Evolutionary conservation across 1,140 invertebrate species (phyloP).

Genomic region (Drosophila pandora): DNA sequence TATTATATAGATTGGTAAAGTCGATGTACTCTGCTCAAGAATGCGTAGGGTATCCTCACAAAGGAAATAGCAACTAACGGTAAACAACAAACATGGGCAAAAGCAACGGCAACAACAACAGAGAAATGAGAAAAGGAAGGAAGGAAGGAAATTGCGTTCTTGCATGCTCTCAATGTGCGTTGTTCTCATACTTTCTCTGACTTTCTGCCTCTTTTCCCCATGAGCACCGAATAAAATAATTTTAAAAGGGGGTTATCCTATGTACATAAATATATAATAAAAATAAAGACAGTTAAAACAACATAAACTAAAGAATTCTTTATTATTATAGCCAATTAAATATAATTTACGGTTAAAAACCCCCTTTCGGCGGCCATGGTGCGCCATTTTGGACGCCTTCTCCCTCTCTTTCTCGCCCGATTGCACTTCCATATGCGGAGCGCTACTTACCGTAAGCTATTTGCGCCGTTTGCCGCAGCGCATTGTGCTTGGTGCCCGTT

Average conservation of each 20-base stretch:
- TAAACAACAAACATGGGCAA: conserved; percentile 31
- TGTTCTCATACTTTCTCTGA: not conserved
- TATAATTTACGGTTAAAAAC: too few relatives aligned
- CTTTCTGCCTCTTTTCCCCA: not conserved
- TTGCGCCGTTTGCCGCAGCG: conserved; percentile 90
- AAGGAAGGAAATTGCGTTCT: conserved; percentile 56
- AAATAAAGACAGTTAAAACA: too few relatives aligned
- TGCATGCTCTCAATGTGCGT: conserved; percentile 36
- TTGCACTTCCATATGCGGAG: conserved; percentile 21
- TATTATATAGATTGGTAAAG: not conserved
- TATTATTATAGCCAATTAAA: too few relatives aligned
- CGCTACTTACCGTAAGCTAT: conserved; percentile 89
- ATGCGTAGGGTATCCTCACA: conserved; percentile 43
- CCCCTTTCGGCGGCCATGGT: too few relatives aligned
- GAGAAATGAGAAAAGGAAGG: conserved; percentile 11
- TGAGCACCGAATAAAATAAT: not conserved
- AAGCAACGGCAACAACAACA: conserved; percentile 11
- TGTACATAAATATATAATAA: too few relatives aligned
- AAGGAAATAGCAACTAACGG: conserved; percentile 39
- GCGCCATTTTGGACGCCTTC: not conserved
- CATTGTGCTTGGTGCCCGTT: conserved; percentile 88
- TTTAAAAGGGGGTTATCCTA: not conserved
- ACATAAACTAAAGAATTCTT: too few relatives aligned
- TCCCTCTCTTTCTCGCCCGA: not conserved
- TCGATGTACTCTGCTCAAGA: not conserved